Evolutionary conservation across 2,797 vertebrate species (phyloP).

Genomic region (Pygocentrus nattereri): DNA sequence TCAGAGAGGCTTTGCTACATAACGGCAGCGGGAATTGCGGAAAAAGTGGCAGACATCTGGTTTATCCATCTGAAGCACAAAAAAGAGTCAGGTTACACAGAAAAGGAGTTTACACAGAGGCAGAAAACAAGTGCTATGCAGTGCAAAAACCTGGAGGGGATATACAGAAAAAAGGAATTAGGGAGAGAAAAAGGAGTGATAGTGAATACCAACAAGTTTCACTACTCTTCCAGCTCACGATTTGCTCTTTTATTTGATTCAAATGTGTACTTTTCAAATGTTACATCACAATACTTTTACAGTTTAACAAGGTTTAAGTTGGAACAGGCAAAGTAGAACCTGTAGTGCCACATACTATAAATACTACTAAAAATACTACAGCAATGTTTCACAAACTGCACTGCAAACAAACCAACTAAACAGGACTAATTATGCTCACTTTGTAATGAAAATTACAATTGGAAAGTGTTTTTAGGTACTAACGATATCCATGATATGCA

Average conservation of each 20-base stretch:
- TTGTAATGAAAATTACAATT: too few species aligned
- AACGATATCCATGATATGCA: too few species aligned
- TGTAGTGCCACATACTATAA: too few species aligned
- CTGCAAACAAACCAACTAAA: too few species aligned
- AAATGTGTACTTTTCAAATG: too few species aligned
- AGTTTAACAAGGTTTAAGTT: too few species aligned
- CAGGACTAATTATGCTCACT: too few species aligned
- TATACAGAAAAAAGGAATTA: conserved; percentile 25
- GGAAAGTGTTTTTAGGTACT: too few species aligned
- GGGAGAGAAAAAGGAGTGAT: conserved; percentile 8
- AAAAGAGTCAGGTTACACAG: conserved; percentile 63
- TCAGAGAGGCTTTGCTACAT: conserved; percentile 54
- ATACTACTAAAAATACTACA: too few species aligned
- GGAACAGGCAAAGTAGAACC: too few species aligned
- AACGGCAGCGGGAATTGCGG: conserved; percentile 61
- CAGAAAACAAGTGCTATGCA: conserved; percentile 54
- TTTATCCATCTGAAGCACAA: conserved; percentile 67
- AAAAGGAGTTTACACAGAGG: conserved; percentile 52
- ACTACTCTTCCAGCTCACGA: neutral
- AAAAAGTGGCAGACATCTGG: conserved; percentile 71
- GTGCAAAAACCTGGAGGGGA: conserved; percentile 37
- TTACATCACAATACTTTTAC: too few species aligned
- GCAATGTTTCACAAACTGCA: too few species aligned
- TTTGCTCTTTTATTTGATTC: neutral
- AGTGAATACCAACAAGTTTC: neutral